Conservation (phyloP, 2,113 vertebrate genomes). For the Datnioides undecimradiatus region DNA sequence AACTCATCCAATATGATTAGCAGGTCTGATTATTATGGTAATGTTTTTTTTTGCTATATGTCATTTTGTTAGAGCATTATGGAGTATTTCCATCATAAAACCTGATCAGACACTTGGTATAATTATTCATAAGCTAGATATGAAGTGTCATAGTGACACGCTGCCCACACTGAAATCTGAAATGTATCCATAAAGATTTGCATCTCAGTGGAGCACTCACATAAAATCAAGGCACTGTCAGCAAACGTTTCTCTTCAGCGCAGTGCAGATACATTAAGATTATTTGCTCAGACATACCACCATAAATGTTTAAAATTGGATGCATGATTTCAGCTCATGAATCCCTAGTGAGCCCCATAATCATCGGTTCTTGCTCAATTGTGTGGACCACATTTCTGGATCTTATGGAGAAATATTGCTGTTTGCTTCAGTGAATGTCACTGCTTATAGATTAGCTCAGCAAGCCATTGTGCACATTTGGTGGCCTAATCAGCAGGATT, state of each 20-base stretch:
- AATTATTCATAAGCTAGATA: conserved; percentile 20
- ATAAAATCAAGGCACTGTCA: background rate
- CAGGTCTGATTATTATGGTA: background rate
- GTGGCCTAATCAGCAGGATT: background rate
- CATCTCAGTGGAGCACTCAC: background rate
- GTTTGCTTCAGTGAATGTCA: conserved; percentile 19
- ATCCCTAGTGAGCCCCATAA: background rate
- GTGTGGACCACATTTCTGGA: background rate
- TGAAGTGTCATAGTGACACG: background rate
- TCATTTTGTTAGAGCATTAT: background rate
- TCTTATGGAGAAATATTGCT: background rate
- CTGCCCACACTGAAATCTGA: conserved; percentile 14
- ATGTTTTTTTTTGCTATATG: background rate
- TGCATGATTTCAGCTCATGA: background rate
- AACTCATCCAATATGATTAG: background rate
- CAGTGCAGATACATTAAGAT: background rate
- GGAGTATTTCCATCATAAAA: background rate
- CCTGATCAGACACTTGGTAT: background rate
- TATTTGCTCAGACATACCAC: background rate
- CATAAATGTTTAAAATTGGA: background rate
- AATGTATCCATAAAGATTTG: conserved; percentile 8
- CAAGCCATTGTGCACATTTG: background rate
- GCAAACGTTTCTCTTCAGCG: background rate
- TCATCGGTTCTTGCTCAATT: background rate
- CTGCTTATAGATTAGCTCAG: background rate